A percentile compares a stretch with the other conserved stretches of the same genome.
Evolutionary conservation across 2,888 invertebrate species (phyloP).

Genomic region (Andrena haemorrhoa): DNA sequence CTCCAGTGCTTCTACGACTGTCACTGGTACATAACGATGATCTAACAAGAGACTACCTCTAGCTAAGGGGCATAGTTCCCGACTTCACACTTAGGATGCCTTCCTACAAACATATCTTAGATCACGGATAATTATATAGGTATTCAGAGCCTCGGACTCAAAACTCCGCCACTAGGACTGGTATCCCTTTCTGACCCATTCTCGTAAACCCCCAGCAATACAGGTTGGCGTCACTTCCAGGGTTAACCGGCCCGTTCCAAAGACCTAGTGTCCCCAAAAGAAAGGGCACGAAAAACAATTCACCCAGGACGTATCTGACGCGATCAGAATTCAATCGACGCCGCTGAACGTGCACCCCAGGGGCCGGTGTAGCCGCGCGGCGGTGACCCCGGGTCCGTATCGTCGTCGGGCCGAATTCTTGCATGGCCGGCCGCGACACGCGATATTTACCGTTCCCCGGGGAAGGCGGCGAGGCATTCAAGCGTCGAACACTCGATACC

Average conservation of each 20-base stretch:
- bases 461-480: conserved; percentile 78
- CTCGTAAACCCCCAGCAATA: too few species aligned
- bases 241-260: background rate
- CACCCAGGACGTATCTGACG: background rate
- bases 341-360: conserved; percentile 10
- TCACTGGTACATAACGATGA: too few species aligned
- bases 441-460: conserved; percentile 74
- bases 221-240: too few species aligned
- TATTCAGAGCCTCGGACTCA: too few species aligned
- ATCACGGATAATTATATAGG: too few species aligned
- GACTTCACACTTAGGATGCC: too few species aligned
- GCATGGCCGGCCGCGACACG: conserved; percentile 67
- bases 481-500: conserved; percentile 80
- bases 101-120: too few species aligned
- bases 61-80: too few species aligned
- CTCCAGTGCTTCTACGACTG: too few species aligned
- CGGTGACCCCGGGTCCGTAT: conserved; percentile 58
- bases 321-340: conserved; percentile 40
- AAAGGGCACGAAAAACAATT: conserved; percentile 14
- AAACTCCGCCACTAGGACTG: too few species aligned
- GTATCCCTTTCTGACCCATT: too few species aligned
- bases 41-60: too few species aligned
- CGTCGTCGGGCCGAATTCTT: conserved; percentile 65
- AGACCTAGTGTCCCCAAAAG: background rate
- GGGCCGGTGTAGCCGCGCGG: conserved; percentile 4